Evolutionary conservation across 2,797 vertebrate species (phyloP).

Genomic region (Peromyscus nudipes): DNA sequence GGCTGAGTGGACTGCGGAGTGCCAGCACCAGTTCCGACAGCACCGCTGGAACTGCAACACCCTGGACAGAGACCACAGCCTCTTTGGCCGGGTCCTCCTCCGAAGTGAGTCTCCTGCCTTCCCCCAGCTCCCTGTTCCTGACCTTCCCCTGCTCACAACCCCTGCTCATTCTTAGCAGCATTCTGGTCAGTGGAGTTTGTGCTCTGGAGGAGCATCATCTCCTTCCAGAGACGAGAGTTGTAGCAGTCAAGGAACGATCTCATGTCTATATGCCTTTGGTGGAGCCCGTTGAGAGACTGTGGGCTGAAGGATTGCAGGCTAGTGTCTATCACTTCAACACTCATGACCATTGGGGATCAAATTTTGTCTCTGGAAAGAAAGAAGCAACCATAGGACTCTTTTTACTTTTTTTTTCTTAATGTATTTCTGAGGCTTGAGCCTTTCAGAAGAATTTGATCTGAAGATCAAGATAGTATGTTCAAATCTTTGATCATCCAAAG

Average conservation of each 20-base stretch:
- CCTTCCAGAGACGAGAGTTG: neutral
- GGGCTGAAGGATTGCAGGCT: neutral
- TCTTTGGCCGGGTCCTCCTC: constrained; percentile 94
- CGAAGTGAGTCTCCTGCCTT: constrained; percentile 91
- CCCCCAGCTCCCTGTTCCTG: neutral
- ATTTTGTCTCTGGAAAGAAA: neutral
- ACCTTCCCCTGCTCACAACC: neutral
- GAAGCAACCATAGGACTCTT: neutral
- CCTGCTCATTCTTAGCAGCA: neutral
- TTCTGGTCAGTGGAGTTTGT: neutral
- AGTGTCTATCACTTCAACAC: neutral
- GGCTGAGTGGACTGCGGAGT: constrained; percentile 96
- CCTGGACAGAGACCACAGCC: constrained; percentile 93
- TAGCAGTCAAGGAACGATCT: neutral
- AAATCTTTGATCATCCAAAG: neutral
- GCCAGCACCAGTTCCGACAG: constrained; percentile 96
- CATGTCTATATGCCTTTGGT: neutral
- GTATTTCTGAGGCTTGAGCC: constrained; percentile 44
- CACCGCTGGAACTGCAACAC: constrained; percentile 98
- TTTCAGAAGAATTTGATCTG: constrained; percentile 33
- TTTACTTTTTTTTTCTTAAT: neutral
- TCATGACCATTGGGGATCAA: neutral
- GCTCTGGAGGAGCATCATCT: neutral
- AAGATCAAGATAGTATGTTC: neutral
- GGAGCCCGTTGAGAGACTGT: neutral